Evolutionary conservation across 2,113 vertebrate species (phyloP), one percentile per base, ranked within the genome.

Genomic region (Lepus americanus): DNA sequence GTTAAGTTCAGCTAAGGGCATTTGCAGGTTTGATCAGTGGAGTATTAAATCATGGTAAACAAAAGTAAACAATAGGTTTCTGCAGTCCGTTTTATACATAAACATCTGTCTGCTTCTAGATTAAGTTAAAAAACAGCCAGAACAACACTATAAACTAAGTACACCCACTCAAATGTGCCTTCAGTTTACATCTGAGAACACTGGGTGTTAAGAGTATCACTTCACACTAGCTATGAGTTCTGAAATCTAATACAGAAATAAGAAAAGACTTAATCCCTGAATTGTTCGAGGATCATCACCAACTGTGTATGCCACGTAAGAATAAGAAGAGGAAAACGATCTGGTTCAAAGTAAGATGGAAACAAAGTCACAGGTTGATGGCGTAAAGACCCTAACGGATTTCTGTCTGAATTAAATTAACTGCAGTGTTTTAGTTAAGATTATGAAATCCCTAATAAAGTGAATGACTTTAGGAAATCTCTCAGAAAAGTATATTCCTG

Each of bases 401-500:
- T 66, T 78, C 53, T 51, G 29, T 97, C 95, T 95, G 23, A 81
- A 97, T 90, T 92, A 77, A 97, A 96, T 95, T 96, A 96, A 95
- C 67, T 95, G 95, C 92, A 98, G 97, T 93, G 87, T 95, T 97
- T 97, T 79, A 96, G 90, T 96, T 97, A 97, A 97, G 96, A 96
- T 97, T 98, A 97, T 98, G 97, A 97, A 97, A 96, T 59, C 9
- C 3, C 31, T 89, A 96, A 96, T 67, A 96, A 96, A 76, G 31
- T 33, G 90, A 97, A 96, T 78, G 72, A 93, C 84, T 96, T 93
- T 79, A 94, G 95, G 76, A 98, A 96, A 90, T 92, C 81, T 97
- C 95, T 96, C 66, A 97, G 96, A 97, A 97, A 97, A 98, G 92
- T 93, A 96, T 95, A 96, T 95, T 97, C 86, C 97, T 95, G 86